A percentile compares a stretch with the other conserved stretches of the same genome.
phyloP scores from a whole-genome alignment of 2,888 invertebrate genomes.

The Blomia tropicalis region DNA sequence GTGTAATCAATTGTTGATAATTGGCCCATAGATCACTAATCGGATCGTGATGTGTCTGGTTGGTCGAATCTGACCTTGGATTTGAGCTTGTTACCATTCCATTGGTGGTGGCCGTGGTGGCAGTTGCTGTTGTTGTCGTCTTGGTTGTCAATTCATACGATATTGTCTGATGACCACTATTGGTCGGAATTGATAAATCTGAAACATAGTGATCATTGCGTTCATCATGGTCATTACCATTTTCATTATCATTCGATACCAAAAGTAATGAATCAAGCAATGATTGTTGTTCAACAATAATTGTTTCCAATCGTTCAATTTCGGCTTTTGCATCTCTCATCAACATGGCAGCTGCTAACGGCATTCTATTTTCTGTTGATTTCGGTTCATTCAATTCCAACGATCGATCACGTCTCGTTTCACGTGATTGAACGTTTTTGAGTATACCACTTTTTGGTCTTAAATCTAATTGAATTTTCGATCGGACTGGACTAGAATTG shows the following conservation, averaged over 20 bases:
- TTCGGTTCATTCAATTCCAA: background rate
- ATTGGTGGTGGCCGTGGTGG: background rate
- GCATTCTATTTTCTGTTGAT: background rate
- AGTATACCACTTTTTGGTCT: background rate
- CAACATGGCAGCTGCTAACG: constrained; percentile 26
- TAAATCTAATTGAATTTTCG: background rate
- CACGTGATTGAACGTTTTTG: background rate
- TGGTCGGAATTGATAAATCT: background rate
- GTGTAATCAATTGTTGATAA: background rate
- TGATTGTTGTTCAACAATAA: constrained; percentile 21
- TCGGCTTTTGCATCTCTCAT: constrained; percentile 29
- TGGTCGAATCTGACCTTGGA: background rate
- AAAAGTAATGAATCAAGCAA: constrained; percentile 14
- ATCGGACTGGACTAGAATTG: background rate
- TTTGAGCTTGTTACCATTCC: too few relatives aligned
- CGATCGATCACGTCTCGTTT: too few relatives aligned
- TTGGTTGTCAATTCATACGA: background rate
- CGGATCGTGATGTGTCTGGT: too few relatives aligned
- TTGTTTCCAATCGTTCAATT: constrained; percentile 23
- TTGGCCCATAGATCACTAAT: background rate
- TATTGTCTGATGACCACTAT: background rate
- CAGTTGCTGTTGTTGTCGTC: background rate
- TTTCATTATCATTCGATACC: background rate
- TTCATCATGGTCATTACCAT: background rate
- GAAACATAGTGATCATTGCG: too few relatives aligned